Evolutionary conservation across 23 tunicate species (phyloP), one percentile per base, ranked within the genome.

Genomic region (Diplosoma virens): DNA sequence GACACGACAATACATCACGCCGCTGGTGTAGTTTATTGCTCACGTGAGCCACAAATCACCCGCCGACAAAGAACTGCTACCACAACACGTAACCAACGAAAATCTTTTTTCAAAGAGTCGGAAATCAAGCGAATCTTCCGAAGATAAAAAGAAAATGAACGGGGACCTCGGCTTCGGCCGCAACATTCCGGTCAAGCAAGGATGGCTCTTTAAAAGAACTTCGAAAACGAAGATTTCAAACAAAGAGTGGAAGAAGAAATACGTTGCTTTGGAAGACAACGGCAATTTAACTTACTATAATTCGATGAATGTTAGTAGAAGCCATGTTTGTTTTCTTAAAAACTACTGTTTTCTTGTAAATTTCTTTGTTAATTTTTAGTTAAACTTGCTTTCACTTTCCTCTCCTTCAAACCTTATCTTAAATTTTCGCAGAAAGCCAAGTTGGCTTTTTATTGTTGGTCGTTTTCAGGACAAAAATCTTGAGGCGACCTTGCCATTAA

Each of bases 201-300:
- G 94, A 3, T 79, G 86, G 86, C 69, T 86, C 17, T 76, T 61
- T 37, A 87, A 87, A 35, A 34, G 86, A 45, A 86, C 76, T 3
- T 68, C 81, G 30, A 87, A 87, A 73, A 68, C 79, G 28, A 81
- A 81, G 65, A 78, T 81, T 26, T 27, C 86, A 37, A 80, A 81
- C 71, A 80, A 81, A 35, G 93, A 87, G 34, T 93, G 89, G 89
- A 93, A 87, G 47, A 93, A 93, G 92, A 82, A 88, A 66, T 93
- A 82, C 64, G 86, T 93, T 0, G 77, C 89, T 1, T 74, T 93
- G 21, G 86, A 82, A 23, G 86, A 87, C 22, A 80, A 93, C 21
- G 98, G 98, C 33, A 68, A 56, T 3, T 47, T 93, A 21, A 78
- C 80, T 25, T 93, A 93, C 47, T 93, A 83, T 67, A 90, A 58